A percentile compares a stretch with the other conserved stretches of the same genome.
Evolutionary conservation across 2,797 vertebrate species (phyloP).

Genomic region (Chloroceryle inda): DNA sequence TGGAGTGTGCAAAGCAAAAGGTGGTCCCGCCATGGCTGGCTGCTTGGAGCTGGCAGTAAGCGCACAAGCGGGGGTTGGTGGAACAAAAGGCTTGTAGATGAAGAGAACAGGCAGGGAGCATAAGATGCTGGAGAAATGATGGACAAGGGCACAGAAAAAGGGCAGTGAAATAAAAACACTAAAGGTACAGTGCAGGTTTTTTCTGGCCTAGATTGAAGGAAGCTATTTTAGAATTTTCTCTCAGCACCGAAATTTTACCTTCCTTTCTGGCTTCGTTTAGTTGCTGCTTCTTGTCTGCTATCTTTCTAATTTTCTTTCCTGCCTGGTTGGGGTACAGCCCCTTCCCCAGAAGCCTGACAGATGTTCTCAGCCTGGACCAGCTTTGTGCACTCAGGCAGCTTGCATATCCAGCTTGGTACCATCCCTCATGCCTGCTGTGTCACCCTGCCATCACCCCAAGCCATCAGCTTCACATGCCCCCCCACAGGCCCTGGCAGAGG

Average conservation of each 20-base stretch:
- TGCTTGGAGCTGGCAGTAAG: neutral
- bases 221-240: neutral
- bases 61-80: neutral
- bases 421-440: fast-evolving
- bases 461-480: neutral
- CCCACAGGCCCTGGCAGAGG: neutral
- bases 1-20: fast-evolving
- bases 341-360: neutral
- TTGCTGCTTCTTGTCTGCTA: neutral
- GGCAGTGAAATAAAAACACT: neutral
- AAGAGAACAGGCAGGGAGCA: neutral
- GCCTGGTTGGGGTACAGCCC: neutral
- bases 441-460: neutral
- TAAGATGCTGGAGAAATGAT: neutral
- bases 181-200: neutral
- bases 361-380: fast-evolving
- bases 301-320: neutral
- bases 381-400: neutral
- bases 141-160: neutral
- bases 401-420: fast-evolving
- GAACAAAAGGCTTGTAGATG: neutral
- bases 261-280: neutral
- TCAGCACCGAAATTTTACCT: neutral
- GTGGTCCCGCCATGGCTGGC: fast-evolving
- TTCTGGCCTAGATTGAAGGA: neutral